Conservation (phyloP, 2,888 invertebrate genomes). For the Leucoptera coffeella region DNA sequence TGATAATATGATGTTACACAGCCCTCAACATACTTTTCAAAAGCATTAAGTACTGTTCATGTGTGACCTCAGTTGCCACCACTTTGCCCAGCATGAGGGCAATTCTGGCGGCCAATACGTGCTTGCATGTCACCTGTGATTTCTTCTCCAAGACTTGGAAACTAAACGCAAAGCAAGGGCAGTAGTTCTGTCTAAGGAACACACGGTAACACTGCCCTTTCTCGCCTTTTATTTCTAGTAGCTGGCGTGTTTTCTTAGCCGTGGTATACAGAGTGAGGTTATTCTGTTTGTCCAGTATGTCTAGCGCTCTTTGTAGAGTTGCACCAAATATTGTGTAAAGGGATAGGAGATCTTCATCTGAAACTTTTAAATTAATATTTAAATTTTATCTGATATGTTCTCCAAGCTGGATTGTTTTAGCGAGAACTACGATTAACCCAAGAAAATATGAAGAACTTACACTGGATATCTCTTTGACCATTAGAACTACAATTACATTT, state of each 20-base stretch:
- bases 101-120: conserved; percentile 59
- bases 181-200: conserved; percentile 61
- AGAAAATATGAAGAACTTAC: no score
- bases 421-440: no score
- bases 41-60: conserved; percentile 45
- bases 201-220: conserved; percentile 53
- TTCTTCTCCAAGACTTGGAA: conserved; percentile 34
- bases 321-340: conserved; percentile 56
- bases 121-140: conserved; percentile 57
- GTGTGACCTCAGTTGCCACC: conserved; percentile 31
- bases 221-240: conserved; percentile 55
- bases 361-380: conserved; percentile 43
- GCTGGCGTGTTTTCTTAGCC: conserved; percentile 20
- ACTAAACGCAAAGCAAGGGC: conserved; percentile 59
- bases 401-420: no score
- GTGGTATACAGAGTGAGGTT: conserved; percentile 42
- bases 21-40: conserved; percentile 28
- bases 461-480: no score
- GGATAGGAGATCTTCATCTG: conserved; percentile 46
- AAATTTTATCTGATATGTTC: no score
- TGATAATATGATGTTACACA: no score
- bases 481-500: no score
- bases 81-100: conserved; percentile 34
- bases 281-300: conserved; percentile 54
- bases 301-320: conserved; percentile 52